phyloP scores from a whole-genome alignment of 2,888 invertebrate species.

The Acanthococcus lagerstroemiae region DNA sequence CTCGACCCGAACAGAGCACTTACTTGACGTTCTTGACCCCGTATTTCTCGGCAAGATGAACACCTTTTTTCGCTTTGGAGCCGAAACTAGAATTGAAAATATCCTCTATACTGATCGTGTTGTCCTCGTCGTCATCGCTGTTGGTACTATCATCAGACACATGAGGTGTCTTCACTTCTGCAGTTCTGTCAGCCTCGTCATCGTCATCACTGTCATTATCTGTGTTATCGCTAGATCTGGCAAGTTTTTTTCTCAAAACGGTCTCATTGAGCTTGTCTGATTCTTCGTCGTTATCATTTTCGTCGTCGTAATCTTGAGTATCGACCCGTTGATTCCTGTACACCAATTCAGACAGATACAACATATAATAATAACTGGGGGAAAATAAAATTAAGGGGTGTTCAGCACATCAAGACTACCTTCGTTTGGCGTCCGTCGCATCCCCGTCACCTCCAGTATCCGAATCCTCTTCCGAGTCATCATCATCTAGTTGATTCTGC shows the following conservation, averaged over 20 bases:
- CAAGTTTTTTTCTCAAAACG: neutral
- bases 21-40: neutral
- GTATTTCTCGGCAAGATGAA: neutral
- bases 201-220: constrained; percentile 22
- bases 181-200: constrained; percentile 38
- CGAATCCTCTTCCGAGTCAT: constrained; percentile 35
- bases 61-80: neutral
- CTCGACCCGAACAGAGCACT: neutral
- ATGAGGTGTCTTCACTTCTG: too few relatives aligned
- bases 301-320: constrained; percentile 35
- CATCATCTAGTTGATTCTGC: constrained; percentile 3
- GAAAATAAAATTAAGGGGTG: too few relatives aligned
- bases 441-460: constrained; percentile 37
- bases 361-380: too few relatives aligned
- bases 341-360: constrained; percentile 15
- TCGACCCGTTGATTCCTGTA: constrained; percentile 37
- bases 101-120: constrained; percentile 41
- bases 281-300: constrained; percentile 32
- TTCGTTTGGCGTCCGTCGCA: constrained; percentile 34
- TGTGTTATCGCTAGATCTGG: neutral
- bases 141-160: too few relatives aligned
- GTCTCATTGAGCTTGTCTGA: constrained; percentile 24
- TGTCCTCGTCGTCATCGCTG: constrained; percentile 42
- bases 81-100: neutral
- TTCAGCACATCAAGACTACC: neutral